Percentiles rank a stretch among this genome's conserved stretches.
Evolutionary conservation across 2,113 vertebrate genomes (phyloP).

Genomic region (Hylia prasina): DNA sequence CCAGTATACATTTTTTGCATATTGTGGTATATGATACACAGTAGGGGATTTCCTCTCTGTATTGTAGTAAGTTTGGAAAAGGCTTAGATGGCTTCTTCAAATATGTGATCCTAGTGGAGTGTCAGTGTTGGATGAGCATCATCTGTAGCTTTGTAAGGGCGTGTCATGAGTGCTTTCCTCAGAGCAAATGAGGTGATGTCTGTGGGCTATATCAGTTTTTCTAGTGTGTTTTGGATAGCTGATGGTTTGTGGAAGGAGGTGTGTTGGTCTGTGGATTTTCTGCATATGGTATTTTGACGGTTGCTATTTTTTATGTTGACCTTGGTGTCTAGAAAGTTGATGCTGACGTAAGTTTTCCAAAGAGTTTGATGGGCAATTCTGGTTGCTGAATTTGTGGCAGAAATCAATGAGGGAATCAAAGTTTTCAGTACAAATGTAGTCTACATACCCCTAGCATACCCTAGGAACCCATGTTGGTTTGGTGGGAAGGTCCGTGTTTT

Average conservation of each 20-base stretch:
- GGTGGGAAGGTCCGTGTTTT: background rate
- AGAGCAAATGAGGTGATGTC: conserved; percentile 61
- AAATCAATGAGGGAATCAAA: background rate
- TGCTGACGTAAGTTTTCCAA: conserved; percentile 62
- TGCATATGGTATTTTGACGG: conserved; percentile 59
- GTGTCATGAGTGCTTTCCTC: background rate
- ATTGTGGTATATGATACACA: background rate
- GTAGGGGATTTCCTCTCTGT: background rate
- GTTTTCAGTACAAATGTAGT: background rate
- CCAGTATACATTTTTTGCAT: background rate
- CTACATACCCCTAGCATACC: background rate
- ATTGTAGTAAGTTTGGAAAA: background rate
- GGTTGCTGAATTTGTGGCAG: background rate
- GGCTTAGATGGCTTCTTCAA: conserved; percentile 21
- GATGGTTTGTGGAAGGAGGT: conserved; percentile 64
- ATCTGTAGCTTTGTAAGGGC: background rate
- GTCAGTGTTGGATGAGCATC: background rate
- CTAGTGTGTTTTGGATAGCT: conserved; percentile 41
- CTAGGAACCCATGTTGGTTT: background rate
- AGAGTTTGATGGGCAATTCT: background rate
- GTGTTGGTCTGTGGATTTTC: conserved; percentile 68
- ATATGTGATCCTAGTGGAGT: background rate
- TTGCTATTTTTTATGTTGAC: conserved; percentile 61
- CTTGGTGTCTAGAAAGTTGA: conserved; percentile 48
- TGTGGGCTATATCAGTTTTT: conserved; percentile 54